A percentile compares a stretch with the other conserved stretches of the same genome.
phyloP scores from a whole-genome alignment of 2,888 invertebrate species.

The Tetragonula carbonaria region DNA sequence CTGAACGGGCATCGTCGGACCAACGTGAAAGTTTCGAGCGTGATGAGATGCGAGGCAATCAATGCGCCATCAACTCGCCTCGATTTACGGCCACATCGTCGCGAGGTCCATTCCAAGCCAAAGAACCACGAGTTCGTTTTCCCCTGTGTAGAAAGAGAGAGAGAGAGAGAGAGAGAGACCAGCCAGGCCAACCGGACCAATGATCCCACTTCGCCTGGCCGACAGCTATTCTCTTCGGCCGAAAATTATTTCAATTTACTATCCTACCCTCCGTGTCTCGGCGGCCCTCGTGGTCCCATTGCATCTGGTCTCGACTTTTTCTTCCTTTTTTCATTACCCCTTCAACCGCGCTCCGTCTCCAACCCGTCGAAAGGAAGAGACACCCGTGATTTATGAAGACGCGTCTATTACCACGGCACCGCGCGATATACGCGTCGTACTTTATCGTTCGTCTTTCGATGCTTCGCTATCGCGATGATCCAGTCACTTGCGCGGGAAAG shows the following conservation, averaged over 20 bases:
- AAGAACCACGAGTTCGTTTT: conserved; percentile 47
- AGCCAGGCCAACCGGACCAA: conserved; percentile 54
- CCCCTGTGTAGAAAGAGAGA: conserved; percentile 16
- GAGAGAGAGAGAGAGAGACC: conserved; percentile 8
- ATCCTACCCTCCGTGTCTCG: conserved; percentile 65
- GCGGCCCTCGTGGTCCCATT: conserved; percentile 43
- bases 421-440: conserved; percentile 48
- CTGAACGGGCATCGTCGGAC: conserved; percentile 55
- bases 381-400: conserved; percentile 71
- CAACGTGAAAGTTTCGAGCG: conserved; percentile 59
- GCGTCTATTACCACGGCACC: conserved; percentile 67
- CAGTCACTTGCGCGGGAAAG: neutral
- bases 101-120: conserved; percentile 69
- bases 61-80: conserved; percentile 82
- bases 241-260: conserved; percentile 82
- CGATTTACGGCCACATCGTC: conserved; percentile 82
- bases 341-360: conserved; percentile 22
- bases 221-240: conserved; percentile 72
- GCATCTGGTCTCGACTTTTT: conserved; percentile 55
- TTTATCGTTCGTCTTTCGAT: conserved; percentile 22
- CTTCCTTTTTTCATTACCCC: conserved; percentile 35
- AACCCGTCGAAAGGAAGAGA: conserved; percentile 47
- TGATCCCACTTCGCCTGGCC: conserved; percentile 68
- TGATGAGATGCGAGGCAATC: conserved; percentile 82
- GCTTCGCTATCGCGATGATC: conserved; percentile 15